These are phyloP conservation scores for Alcis repandata DNA, from an alignment of 2,888 invertebrate species.

Conservation along the genomic window DNA sequence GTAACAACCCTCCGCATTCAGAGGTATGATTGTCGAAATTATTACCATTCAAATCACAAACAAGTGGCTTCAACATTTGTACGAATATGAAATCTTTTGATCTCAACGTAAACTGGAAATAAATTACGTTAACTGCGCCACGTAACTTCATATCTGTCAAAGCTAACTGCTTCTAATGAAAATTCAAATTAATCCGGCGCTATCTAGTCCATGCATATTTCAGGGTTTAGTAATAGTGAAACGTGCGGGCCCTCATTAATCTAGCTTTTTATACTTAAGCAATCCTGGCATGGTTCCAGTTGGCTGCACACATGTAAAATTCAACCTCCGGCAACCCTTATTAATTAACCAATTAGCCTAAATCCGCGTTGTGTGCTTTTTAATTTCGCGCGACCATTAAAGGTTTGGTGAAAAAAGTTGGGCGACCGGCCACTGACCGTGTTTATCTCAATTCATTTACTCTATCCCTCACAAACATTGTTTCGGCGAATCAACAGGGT, in stretches of 20 bases:
- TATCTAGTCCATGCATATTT: slow-evolving; percentile 38
- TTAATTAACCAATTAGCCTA: slow-evolving; percentile 84
- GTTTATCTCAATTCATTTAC: slow-evolving; percentile 66
- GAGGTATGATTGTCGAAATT: slow-evolving; percentile 60
- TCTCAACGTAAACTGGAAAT: slow-evolving; percentile 7
- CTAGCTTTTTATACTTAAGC: slow-evolving; percentile 69
- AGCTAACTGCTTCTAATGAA: slow-evolving; percentile 26
- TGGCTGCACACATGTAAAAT: slow-evolving; percentile 71
- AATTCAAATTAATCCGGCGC: slow-evolving; percentile 35
- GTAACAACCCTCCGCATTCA: slow-evolving; percentile 64
- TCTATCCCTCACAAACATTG: slow-evolving; percentile 59
- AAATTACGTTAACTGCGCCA: slow-evolving; percentile 17
- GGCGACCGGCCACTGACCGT: slow-evolving; percentile 55
- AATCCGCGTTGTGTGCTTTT: slow-evolving; percentile 75
- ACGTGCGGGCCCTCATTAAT: slow-evolving; percentile 58
- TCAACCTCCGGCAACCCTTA: slow-evolving; percentile 69
- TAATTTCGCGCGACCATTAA: slow-evolving; percentile 73
- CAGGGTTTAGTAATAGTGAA: slow-evolving; percentile 37
- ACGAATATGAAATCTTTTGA: slow-evolving; percentile 10
- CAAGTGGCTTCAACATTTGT: not conserved
- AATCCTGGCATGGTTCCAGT: slow-evolving; percentile 74
- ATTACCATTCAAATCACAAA: not conserved
- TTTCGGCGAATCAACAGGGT: slow-evolving; percentile 59
- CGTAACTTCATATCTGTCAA: slow-evolving; percentile 29
- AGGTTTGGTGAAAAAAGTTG: slow-evolving; percentile 66